phyloP scores from a whole-genome alignment of 2,797 vertebrate species.

The Scyliorhinus canicula region DNA sequence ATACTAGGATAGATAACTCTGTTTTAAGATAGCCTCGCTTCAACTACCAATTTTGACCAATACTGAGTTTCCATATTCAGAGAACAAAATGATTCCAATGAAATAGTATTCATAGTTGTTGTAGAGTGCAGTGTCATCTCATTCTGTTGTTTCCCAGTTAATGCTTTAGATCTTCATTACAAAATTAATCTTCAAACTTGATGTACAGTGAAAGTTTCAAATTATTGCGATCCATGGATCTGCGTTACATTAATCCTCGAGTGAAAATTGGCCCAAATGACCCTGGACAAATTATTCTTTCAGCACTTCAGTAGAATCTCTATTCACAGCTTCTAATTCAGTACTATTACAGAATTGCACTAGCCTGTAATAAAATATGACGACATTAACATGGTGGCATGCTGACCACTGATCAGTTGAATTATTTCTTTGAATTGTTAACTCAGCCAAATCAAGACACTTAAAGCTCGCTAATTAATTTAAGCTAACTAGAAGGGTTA shows the following conservation, averaged over 20 bases:
- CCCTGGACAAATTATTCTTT: conserved; percentile 10
- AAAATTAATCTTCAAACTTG: conserved; percentile 25
- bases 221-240: not conserved
- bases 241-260: not conserved
- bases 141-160: not conserved
- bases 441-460: not conserved
- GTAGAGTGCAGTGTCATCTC: not conserved
- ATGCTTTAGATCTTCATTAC: not conserved
- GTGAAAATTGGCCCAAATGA: not conserved
- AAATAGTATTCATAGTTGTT: not conserved
- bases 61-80: not conserved
- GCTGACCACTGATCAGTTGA: not conserved
- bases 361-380: not conserved
- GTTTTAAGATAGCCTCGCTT: not conserved
- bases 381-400: not conserved
- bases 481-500: conserved; percentile 4
- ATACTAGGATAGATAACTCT: not conserved
- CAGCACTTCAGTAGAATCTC: not conserved
- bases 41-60: not conserved
- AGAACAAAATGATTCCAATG: not conserved
- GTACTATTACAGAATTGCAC: not conserved
- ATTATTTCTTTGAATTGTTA: not conserved
- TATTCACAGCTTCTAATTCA: not conserved
- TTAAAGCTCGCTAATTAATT: not conserved
- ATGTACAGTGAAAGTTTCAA: not conserved